Base-by-base conservation (phyloP, 2,797 vertebrate genomes). In the Sebastes variabilis region DNA sequence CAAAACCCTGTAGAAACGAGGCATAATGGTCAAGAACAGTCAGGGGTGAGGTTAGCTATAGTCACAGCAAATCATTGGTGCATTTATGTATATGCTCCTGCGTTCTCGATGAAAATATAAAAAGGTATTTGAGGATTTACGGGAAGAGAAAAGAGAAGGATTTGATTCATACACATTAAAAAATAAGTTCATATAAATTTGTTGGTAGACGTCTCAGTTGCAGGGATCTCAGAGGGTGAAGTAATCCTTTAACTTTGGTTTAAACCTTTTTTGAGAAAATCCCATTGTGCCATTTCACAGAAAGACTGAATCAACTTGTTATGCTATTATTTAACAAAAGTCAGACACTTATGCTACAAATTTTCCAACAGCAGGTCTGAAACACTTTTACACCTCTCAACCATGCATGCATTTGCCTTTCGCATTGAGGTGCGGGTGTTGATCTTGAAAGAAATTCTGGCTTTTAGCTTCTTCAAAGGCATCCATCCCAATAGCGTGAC, bases 381-480 rank as follows among this genome's bases (percentile, higher is more conserved):
- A 77, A 58, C 54, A 13, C 16, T 59, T 78, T 71, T 66, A 49
- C 49, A 61, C 61, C 56, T 42, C 30, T 67, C 56, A 56, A 8
- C 62, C 25, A n/a, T 24, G 60, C 66, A 42, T 73, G 30, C 38
- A 54, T 82, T 75, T 79, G 62, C 22, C 59, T 74, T 83, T 60
- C 24, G 36, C 61, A 56, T 20, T 66, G 60, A 77, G 65, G 54
- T 67, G 24, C 8, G 22, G 59, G 7, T 67, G 79, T 74, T 89
- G 73, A 78, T 85, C 66, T 84, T 81, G 77, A 81, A 84, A 76
- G 52, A 83, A 32, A 71, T 74, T 62, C 76, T 68, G 56, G 61
- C 66, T 87, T 85, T 85, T 72, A 70, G 58, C 73, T 65, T 78
- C 68, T 84, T 85, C 81, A 86, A 80, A 89, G 64, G 49, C 54